Percentiles rank a stretch among this genome's conserved stretches.
phyloP scores from a whole-genome alignment of 2,888 invertebrate species.

The Philereme vetulata region DNA sequence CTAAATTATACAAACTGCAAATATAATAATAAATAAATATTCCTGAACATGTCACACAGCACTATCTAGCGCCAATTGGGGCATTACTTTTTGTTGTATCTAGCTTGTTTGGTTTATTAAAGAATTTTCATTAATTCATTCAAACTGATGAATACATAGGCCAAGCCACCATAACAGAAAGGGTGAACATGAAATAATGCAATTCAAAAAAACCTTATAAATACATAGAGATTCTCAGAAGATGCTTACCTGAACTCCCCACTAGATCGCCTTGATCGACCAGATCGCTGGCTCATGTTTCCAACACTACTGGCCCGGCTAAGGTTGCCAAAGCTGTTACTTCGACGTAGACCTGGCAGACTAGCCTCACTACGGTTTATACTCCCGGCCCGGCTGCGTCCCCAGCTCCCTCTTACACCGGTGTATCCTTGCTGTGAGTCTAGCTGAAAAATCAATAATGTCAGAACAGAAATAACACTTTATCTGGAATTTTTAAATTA shows the following conservation, averaged over 20 bases:
- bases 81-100: too few species aligned
- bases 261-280: slow-evolving; percentile 7
- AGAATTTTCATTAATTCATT: too few species aligned
- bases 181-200: too few species aligned
- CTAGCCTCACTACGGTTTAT: slow-evolving; percentile 61
- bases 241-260: slow-evolving; percentile 11
- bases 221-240: background rate
- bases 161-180: too few species aligned
- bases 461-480: too few species aligned
- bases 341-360: slow-evolving; percentile 50
- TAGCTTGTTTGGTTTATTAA: too few species aligned
- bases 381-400: slow-evolving; percentile 30
- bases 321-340: slow-evolving; percentile 61
- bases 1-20: too few species aligned
- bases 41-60: too few species aligned
- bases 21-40: too few species aligned
- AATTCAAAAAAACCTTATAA: background rate
- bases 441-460: slow-evolving; percentile 45
- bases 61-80: too few species aligned
- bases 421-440: slow-evolving; percentile 40
- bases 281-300: slow-evolving; percentile 43
- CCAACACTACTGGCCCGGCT: slow-evolving; percentile 43
- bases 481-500: too few species aligned
- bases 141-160: too few species aligned
- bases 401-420: background rate